Percentiles rank a stretch among this genome's conserved stretches.
These are phyloP conservation scores for Psilopsiagon aurifrons DNA, from an alignment of 2,113 vertebrate species.

Conservation along the genomic window DNA sequence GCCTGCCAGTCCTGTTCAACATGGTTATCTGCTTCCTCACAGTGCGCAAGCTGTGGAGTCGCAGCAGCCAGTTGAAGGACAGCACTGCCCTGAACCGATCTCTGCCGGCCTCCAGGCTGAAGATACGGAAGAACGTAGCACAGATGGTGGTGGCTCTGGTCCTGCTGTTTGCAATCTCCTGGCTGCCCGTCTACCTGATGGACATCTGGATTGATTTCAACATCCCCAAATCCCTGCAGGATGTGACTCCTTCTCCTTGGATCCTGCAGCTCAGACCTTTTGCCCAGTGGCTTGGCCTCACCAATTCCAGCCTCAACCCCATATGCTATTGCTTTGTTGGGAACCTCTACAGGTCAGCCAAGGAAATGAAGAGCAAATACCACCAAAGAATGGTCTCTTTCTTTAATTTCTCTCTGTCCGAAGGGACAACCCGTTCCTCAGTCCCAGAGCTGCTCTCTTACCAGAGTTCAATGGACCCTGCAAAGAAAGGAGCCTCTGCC, in stretches of 20 bases:
- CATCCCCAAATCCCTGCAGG: slow-evolving; percentile 71
- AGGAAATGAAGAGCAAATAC: slow-evolving; percentile 85
- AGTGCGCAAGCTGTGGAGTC: slow-evolving; percentile 81
- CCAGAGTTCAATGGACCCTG: not conserved
- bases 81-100: slow-evolving; percentile 78
- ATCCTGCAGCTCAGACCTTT: slow-evolving; percentile 87
- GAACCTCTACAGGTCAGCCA: slow-evolving; percentile 85
- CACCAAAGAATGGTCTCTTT: slow-evolving; percentile 82
- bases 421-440: slow-evolving; percentile 30
- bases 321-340: slow-evolving; percentile 93
- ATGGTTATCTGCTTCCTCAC: slow-evolving; percentile 89
- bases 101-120: slow-evolving; percentile 83
- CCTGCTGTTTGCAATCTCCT: slow-evolving; percentile 86
- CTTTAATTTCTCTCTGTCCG: slow-evolving; percentile 77
- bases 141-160: slow-evolving; percentile 92
- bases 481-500: not conserved
- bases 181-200: slow-evolving; percentile 87
- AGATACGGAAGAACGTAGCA: slow-evolving; percentile 87
- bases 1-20: slow-evolving; percentile 90
- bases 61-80: slow-evolving; percentile 71
- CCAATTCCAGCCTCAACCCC: slow-evolving; percentile 92
- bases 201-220: slow-evolving; percentile 89
- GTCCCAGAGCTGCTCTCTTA: slow-evolving; percentile 66
- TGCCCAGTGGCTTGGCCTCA: slow-evolving; percentile 91
- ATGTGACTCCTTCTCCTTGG: slow-evolving; percentile 81